Evolutionary conservation across 1,140 invertebrate genomes (phyloP).

Genomic region (Drosophila takahashii): DNA sequence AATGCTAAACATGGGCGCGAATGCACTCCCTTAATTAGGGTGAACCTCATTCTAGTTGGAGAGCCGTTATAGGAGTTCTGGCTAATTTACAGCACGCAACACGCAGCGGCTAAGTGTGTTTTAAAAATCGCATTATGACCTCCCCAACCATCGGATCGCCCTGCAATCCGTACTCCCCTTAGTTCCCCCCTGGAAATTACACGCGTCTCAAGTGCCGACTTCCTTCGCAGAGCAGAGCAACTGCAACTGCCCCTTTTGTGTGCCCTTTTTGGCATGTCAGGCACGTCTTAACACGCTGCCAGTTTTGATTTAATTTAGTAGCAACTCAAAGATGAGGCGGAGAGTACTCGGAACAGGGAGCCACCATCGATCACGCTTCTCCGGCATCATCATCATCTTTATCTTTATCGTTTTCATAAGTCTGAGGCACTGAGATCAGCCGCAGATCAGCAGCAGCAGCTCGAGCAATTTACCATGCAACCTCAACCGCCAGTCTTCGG

Average conservation of each 20-base stretch:
- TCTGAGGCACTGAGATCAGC: conserved; percentile 49
- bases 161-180: neutral
- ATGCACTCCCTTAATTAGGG: conserved; percentile 24
- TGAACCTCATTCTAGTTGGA: conserved; percentile 17
- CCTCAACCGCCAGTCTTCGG: conserved; percentile 50
- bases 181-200: conserved; percentile 9
- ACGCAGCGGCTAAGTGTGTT: conserved; percentile 47
- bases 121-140: conserved; percentile 40
- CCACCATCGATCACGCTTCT: conserved; percentile 67
- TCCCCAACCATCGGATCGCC: neutral
- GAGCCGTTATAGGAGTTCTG: conserved; percentile 52
- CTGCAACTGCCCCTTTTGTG: conserved; percentile 6
- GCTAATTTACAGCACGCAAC: conserved; percentile 77
- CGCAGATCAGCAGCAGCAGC: conserved; percentile 60
- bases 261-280: conserved; percentile 65
- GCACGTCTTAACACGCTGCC: conserved; percentile 80
- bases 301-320: conserved; percentile 82
- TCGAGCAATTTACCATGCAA: conserved; percentile 70
- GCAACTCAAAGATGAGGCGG: conserved; percentile 40
- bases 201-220: conserved; percentile 75
- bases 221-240: conserved; percentile 39
- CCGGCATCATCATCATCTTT: conserved; percentile 22
- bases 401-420: conserved; percentile 28
- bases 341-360: conserved; percentile 44
- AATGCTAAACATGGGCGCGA: conserved; percentile 57